Evolutionary conservation across 2,113 vertebrate genomes (phyloP).

Genomic region (Lonchura striata): DNA sequence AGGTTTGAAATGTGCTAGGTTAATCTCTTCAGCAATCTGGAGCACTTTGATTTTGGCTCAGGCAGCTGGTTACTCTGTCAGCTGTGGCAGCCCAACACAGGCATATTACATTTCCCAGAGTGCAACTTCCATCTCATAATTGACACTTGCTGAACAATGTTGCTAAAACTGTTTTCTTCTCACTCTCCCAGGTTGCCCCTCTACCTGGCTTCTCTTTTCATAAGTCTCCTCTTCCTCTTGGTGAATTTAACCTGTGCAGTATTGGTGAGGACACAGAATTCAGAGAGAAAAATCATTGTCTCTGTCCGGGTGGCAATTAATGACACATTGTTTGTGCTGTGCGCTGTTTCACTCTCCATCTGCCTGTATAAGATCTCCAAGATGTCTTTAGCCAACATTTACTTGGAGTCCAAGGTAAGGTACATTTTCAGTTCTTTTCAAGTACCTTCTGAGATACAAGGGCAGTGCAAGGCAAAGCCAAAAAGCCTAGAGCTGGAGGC

Average conservation of each 20-base stretch:
- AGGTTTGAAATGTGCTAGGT: not conserved
- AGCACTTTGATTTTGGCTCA: not conserved
- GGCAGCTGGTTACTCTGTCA: not conserved
- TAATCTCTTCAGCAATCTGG: not conserved
- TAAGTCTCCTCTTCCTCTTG: slow-evolving; percentile 90
- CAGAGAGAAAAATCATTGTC: slow-evolving; percentile 84
- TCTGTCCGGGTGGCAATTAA: slow-evolving; percentile 90
- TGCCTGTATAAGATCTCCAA: slow-evolving; percentile 95
- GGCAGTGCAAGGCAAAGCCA: not conserved
- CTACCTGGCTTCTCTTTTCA: slow-evolving; percentile 85
- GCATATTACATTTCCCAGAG: not conserved
- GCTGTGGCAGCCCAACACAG: not conserved
- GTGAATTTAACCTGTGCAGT: slow-evolving; percentile 93
- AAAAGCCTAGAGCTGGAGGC: not conserved
- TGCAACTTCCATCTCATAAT: not conserved
- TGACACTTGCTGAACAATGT: slow-evolving; percentile 23
- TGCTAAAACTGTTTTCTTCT: slow-evolving; percentile 41
- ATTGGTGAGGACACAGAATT: slow-evolving; percentile 83
- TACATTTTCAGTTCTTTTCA: slow-evolving; percentile 48
- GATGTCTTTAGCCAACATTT: slow-evolving; percentile 95
- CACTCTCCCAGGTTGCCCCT: slow-evolving; percentile 80
- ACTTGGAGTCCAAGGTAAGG: slow-evolving; percentile 93
- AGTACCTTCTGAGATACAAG: not conserved
- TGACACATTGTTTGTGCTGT: slow-evolving; percentile 89
- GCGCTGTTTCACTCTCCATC: slow-evolving; percentile 87